A percentile compares a stretch with the other conserved stretches of the same genome.
These are phyloP conservation scores for Coelopa frigida DNA, from an alignment of 1,140 invertebrate genomes.

Conservation along the genomic window DNA sequence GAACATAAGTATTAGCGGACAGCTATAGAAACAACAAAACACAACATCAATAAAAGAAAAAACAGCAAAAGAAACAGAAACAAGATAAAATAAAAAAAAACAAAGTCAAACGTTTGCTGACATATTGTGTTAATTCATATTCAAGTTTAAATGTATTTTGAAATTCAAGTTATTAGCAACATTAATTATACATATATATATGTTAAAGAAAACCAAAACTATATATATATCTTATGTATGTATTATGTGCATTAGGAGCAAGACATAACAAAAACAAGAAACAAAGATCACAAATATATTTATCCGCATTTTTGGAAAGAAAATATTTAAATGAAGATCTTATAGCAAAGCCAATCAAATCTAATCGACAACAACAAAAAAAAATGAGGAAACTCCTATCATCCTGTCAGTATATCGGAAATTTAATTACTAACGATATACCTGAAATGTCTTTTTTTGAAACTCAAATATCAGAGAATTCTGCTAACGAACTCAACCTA, in stretches of 20 bases:
- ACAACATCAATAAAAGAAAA: not conserved
- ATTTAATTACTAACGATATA: too few species aligned
- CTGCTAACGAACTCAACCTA: too few species aligned
- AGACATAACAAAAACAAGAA: constrained; percentile 1
- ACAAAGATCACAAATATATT: constrained; percentile 3
- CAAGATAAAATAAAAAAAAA: not conserved
- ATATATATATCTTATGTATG: constrained; percentile 7
- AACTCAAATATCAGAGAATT: too few species aligned
- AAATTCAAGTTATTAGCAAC: not conserved
- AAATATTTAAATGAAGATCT: too few species aligned
- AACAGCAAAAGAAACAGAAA: not conserved
- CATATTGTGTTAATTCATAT: too few species aligned
- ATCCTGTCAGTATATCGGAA: too few species aligned
- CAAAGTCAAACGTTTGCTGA: not conserved
- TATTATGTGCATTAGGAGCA: constrained; percentile 7
- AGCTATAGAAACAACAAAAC: not conserved
- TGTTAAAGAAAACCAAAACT: not conserved
- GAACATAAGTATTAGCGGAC: not conserved
- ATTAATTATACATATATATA: constrained; percentile 9
- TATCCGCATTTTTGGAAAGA: too few species aligned
- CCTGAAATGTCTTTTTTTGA: too few species aligned
- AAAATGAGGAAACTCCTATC: too few species aligned
- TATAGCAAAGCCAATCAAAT: too few species aligned
- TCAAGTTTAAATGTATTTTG: constrained; percentile 3
- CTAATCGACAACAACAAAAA: too few species aligned